Percentiles rank a stretch among this genome's conserved stretches.
Evolutionary conservation across 2,113 vertebrate species (phyloP).

Genomic region (Protobothrops flavoviridis): DNA sequence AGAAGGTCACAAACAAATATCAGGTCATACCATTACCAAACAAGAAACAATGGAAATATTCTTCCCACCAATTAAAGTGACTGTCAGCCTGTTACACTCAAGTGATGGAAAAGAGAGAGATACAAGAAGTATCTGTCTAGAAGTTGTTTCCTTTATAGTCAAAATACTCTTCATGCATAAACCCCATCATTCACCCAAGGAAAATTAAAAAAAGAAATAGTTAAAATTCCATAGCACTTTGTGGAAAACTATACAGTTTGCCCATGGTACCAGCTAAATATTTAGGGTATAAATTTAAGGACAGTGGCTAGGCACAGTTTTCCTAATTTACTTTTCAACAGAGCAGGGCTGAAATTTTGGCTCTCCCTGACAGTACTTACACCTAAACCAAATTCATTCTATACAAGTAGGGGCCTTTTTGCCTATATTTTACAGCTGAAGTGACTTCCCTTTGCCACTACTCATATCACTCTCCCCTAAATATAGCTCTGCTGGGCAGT

Average conservation of each 20-base stretch:
- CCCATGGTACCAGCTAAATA: neutral
- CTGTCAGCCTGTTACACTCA: neutral
- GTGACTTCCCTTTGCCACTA: neutral
- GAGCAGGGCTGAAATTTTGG: neutral
- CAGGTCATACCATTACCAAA: neutral
- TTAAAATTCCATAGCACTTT: neutral
- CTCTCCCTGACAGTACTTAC: neutral
- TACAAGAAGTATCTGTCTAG: neutral
- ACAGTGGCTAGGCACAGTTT: neutral
- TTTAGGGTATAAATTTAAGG: neutral
- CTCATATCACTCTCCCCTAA: neutral
- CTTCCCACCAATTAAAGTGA: neutral
- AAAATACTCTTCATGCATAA: neutral
- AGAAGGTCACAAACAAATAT: neutral
- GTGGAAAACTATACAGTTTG: neutral
- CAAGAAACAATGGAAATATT: neutral
- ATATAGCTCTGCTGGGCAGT: neutral
- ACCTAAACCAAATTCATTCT: neutral
- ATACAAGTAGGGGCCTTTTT: neutral
- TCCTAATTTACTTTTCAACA: neutral
- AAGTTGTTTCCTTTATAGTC: neutral
- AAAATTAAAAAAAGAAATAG: neutral
- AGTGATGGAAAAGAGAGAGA: neutral
- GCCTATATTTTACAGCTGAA: neutral
- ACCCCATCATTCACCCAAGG: neutral